Base-by-base conservation (phyloP, 2,888 invertebrate species). In the Chaetogeoica ovagalla region DNA sequence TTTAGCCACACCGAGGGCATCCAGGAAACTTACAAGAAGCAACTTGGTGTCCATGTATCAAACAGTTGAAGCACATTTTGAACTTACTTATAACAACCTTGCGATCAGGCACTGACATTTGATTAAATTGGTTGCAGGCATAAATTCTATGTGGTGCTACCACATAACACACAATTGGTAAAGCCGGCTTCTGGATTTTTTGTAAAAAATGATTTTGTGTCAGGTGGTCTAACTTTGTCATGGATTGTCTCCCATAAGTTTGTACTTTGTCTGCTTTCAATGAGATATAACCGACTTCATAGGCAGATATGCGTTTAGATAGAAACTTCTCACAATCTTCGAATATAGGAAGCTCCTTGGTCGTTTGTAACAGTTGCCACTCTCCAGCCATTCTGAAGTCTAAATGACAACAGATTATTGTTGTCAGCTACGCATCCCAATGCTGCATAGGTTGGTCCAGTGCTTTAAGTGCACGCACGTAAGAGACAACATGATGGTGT, bases 401-500 rank as follows among this genome's bases (percentile, higher is more conserved):
- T 23, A 60, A 11, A 15, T 60, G 60, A 60, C 60, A 60, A 4
- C 60, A 60, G 23, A 62, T 1, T 7, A 62, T 62, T 30, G 30
- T 62, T 62, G 37, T 62, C 37, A 62, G 17, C 30, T 17, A 62
- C 2, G 62, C 62, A 62, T 62, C 62, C 23, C 30, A 30, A 2
- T 62, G 19, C 15, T 37, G 17, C 1, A 62, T 30, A 17, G 62
- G 30, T 17, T 62, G 62, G 6, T 30, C 15, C 7, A 62, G 2
- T 6, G 62, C 62, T 1, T 15, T 23, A 7, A 62, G 62, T 8
- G 30, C 23, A 6, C 43, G 66, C 13, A 66, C 43, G 21, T 66
- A 43, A 6, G 66, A 66, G n/a, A 21, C 21, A n/a, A 66, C 43
- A 48, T 66, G 66, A 15, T 66, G n/a, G 43, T 66, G 66, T 66